A percentile compares a stretch with the other conserved stretches of the same genome.
Conservation (phyloP, 1,140 invertebrate species). For the Pseudomyrmex flavicornis region DNA sequence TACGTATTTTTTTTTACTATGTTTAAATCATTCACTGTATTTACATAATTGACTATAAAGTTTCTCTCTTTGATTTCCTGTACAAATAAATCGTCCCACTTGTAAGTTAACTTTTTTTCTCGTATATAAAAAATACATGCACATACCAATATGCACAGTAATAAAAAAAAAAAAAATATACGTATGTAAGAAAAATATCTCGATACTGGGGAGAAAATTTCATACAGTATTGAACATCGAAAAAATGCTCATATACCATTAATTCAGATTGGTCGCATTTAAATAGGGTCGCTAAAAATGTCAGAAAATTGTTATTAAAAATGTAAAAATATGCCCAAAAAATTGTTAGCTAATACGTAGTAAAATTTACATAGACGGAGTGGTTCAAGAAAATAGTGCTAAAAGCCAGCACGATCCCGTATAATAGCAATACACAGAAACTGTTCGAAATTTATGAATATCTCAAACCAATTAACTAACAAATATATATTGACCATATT, state of each 20-base stretch:
- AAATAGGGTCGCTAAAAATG: conserved; percentile 5
- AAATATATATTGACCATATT: conserved; percentile 70
- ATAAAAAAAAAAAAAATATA: background rate
- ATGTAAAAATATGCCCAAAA: conserved; percentile 65
- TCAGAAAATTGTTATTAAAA: conserved; percentile 51
- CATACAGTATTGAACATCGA: background rate
- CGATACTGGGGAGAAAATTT: conserved; percentile 23
- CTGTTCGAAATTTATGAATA: conserved; percentile 9
- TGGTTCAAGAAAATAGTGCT: conserved; percentile 22
- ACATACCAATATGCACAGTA: background rate
- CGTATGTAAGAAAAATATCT: conserved; percentile 21
- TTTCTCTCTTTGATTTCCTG: conserved; percentile 56
- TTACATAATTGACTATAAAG: conserved; percentile 80
- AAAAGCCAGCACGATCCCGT: conserved; percentile 7
- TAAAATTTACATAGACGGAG: conserved; percentile 20
- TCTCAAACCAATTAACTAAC: conserved; percentile 29
- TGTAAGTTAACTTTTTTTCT: background rate
- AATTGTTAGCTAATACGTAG: conserved; percentile 51
- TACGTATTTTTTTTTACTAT: conserved; percentile 58
- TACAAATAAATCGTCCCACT: conserved; percentile 65
- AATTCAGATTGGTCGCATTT: conserved; percentile 22
- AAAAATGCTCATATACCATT: conserved; percentile 25
- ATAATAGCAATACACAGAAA: conserved; percentile 16
- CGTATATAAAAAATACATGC: background rate
- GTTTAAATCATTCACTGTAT: conserved; percentile 70